Evolutionary conservation across 2,113 vertebrate species (phyloP), one percentile per base, ranked within the genome.

Genomic region (Camelus bactrianus): DNA sequence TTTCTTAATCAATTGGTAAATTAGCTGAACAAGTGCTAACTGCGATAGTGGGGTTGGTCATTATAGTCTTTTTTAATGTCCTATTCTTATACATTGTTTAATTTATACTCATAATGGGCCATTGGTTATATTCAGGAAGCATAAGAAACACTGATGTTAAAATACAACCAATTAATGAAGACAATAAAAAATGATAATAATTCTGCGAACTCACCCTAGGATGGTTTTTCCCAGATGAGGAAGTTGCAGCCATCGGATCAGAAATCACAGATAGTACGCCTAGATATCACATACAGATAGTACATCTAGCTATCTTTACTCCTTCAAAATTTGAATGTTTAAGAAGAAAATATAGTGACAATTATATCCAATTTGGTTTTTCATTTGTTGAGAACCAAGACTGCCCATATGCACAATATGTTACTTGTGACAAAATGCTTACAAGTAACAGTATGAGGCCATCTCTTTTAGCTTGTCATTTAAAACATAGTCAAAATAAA

Each of bases 81-180:
- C 35, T 84, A 73, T 86, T 96, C 89, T 67, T 20, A 89, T 81
- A 73, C 72, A 30, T 82, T 91, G 89, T 95, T 96, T 94, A 94
- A 88, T 95, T 94, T 94, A 77, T 35, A 73, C 48, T 94, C 91
- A 88, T 14, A 72, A 77, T 58, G 70, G 76, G 64, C 60, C 91
- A 91, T 30, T 94, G 46, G 70, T 88, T 95, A 82, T 67, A 96
- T 56, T 84, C 72, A 86, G 65, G 60, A 96, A 93, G 96, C 91
- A 95, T 82, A 86, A 83, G 56, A 97, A 95, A 94, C 54, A 93
- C 91, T 73, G 67, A 89, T 93, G 84, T 91, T 94, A 83, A 96
- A 96, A 95, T 96, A 84, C 38, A 94, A 92, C 77, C 94, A 67
- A 94, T 85, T 91, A 95, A 94, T 94, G 91, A 96, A 92, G 62